Evolutionary conservation across 2,888 invertebrate genomes (phyloP).

Genomic region (Smittia aterrima): DNA sequence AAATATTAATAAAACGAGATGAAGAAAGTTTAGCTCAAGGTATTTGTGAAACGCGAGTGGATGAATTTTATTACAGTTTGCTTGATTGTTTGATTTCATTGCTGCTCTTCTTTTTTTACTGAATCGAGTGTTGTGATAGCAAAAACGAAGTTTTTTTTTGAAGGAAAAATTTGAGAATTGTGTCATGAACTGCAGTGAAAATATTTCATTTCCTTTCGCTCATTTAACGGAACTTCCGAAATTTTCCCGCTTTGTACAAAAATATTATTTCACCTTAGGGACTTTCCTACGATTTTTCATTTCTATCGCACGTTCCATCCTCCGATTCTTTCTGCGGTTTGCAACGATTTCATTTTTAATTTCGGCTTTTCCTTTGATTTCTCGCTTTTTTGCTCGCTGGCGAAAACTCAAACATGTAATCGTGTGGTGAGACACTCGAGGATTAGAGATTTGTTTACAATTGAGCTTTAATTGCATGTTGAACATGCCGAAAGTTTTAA

Average conservation of each 20-base stretch:
- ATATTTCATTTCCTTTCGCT: too few species aligned
- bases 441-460: constrained; percentile 37
- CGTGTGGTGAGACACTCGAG: neutral
- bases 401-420: constrained; percentile 20
- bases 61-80: constrained; percentile 10
- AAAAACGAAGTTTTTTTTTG: too few species aligned
- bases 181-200: too few species aligned
- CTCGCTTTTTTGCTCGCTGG: neutral
- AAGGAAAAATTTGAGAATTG: too few species aligned
- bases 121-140: neutral
- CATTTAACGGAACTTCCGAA: too few species aligned
- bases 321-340: constrained; percentile 8
- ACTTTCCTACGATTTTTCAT: constrained; percentile 39
- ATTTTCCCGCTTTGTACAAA: neutral
- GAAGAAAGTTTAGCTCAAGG: neutral
- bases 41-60: neutral
- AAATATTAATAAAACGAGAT: neutral
- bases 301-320: constrained; percentile 2
- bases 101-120: neutral
- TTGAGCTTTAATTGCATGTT: constrained; percentile 38
- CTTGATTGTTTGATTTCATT: constrained; percentile 31
- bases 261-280: constrained; percentile 36
- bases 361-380: constrained; percentile 30
- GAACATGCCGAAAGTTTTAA: constrained; percentile 27
- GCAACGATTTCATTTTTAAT: neutral